Percentiles rank a stretch among this genome's conserved stretches.
Conservation (phyloP, 2,797 vertebrate species). For the Pseudotriccus pelzelni region DNA sequence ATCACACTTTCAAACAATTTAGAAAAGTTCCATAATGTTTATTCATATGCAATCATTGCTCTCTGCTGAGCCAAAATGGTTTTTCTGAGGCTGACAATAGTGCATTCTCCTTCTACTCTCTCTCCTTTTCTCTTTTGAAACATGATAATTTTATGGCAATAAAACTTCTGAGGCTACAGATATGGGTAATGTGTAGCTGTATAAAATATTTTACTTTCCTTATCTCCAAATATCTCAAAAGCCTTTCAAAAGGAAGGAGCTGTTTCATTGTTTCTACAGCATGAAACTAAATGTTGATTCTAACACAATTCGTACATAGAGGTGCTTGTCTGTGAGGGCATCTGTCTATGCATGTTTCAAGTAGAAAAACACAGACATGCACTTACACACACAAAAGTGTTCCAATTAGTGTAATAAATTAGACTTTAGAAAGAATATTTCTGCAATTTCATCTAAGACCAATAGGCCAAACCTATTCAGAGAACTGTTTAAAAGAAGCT, state of each 20-base stretch:
- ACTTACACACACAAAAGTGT: not conserved
- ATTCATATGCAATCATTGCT: not conserved
- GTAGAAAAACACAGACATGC: not conserved
- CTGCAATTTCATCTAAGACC: not conserved
- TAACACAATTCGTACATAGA: not conserved
- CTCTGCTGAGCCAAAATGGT: not conserved
- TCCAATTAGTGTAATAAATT: not conserved
- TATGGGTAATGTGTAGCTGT: conserved; percentile 6
- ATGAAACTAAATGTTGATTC: not conserved
- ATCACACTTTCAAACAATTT: not conserved
- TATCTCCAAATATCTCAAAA: conserved; percentile 25
- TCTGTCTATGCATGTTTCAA: not conserved
- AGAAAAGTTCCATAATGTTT: not conserved
- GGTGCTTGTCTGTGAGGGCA: rapidly evolving
- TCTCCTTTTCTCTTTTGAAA: not conserved
- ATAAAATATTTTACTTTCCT: conserved; percentile 30
- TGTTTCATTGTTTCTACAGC: not conserved
- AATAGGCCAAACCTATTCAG: not conserved
- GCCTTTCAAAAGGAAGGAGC: not conserved
- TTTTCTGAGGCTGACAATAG: not conserved
- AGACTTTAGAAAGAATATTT: not conserved
- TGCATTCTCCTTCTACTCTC: not conserved
- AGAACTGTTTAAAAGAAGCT: not conserved
- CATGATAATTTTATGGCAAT: conserved; percentile 10
- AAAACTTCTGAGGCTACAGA: not conserved